Conservation (phyloP, 2,888 invertebrate species). For the Spialia ferax region DNA sequence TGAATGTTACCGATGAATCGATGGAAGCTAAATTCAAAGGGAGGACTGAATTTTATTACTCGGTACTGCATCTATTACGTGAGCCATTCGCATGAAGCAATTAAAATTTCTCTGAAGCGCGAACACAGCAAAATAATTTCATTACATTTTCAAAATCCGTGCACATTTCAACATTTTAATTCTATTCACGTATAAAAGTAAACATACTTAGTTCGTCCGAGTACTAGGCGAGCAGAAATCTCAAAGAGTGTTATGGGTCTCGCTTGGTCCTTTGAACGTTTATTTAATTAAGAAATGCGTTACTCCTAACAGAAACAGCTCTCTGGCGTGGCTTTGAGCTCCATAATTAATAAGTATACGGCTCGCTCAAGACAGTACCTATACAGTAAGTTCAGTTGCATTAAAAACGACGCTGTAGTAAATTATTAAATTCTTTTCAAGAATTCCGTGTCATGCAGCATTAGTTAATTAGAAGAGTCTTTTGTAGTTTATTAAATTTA, state of each 20-base stretch:
- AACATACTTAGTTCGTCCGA: not conserved
- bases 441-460: not conserved
- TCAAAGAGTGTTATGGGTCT: slow-evolving; percentile 26
- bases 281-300: slow-evolving; percentile 39
- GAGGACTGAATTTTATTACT: not conserved
- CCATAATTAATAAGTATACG: slow-evolving; percentile 32
- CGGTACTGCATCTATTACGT: too few species aligned
- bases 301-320: slow-evolving; percentile 14
- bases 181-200: not conserved
- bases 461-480: not conserved
- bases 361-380: slow-evolving; percentile 2
- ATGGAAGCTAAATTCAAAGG: too few species aligned
- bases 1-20: too few species aligned
- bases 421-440: slow-evolving; percentile 1
- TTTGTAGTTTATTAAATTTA: not conserved
- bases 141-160: not conserved
- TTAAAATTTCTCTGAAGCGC: not conserved
- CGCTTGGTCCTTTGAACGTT: slow-evolving; percentile 32
- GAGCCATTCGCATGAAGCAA: not conserved
- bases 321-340: slow-evolving; percentile 30
- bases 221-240: slow-evolving; percentile 31
- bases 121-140: not conserved
- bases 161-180: not conserved
- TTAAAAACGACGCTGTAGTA: not conserved
- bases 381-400: not conserved